These are phyloP conservation scores for Poecilia wingei DNA, from an alignment of 2,797 vertebrate genomes.

Conservation along the genomic window DNA sequence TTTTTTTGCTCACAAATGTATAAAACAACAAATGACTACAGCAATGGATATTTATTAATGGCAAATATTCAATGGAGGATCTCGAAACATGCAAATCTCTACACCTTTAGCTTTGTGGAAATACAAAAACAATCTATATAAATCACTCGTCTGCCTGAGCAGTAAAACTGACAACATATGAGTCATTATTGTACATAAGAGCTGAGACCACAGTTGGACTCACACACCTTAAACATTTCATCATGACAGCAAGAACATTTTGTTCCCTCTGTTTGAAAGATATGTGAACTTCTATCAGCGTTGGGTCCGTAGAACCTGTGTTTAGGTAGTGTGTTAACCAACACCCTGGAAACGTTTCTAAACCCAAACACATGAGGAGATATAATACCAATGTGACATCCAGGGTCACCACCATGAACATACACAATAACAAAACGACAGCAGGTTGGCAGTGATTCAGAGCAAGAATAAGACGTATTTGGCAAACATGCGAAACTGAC, in stretches of 20 bases:
- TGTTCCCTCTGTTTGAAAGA: constrained; percentile 46
- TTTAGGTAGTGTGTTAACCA: constrained; percentile 52
- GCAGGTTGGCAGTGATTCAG: constrained; percentile 44
- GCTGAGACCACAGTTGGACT: constrained; percentile 15
- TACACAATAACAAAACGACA: constrained; percentile 63
- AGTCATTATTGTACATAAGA: constrained; percentile 11
- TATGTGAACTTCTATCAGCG: constrained; percentile 52
- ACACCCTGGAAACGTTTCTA: constrained; percentile 48
- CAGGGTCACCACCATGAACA: constrained; percentile 52
- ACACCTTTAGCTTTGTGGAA: background rate
- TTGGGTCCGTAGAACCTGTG: constrained; percentile 51
- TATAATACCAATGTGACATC: constrained; percentile 63
- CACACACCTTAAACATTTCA: constrained; percentile 24
- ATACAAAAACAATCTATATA: background rate
- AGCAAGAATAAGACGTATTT: constrained; percentile 38
- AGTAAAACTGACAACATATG: constrained; percentile 20
- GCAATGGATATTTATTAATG: background rate
- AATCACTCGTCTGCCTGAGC: background rate
- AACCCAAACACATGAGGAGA: constrained; percentile 68
- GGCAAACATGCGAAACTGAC: constrained; percentile 3
- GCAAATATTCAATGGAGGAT: background rate
- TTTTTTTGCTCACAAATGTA: background rate
- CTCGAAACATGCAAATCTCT: background rate
- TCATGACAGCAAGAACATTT: constrained; percentile 52
- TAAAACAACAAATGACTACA: background rate